Conservation (phyloP, 2,797 vertebrate genomes). For the Lates japonicus region DNA sequence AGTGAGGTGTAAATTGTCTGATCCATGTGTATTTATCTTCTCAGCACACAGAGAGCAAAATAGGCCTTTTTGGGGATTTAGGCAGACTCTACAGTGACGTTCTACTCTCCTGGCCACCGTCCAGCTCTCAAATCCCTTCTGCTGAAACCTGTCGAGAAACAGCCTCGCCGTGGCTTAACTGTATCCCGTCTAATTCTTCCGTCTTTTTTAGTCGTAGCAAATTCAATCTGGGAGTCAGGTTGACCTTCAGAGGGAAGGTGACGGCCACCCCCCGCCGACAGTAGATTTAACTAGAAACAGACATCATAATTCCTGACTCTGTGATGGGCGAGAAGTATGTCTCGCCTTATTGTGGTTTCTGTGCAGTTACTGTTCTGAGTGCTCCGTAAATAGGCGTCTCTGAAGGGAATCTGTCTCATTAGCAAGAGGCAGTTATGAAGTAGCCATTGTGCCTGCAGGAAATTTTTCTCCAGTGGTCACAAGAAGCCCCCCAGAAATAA, state of each 20-base stretch:
- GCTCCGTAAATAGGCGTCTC: constrained; percentile 61
- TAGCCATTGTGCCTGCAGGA: constrained; percentile 52
- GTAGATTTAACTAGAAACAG: constrained; percentile 11
- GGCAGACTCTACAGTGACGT: constrained; percentile 9
- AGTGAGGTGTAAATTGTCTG: constrained; percentile 70
- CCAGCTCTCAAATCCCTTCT: constrained; percentile 61
- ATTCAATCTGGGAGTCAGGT: constrained; percentile 44
- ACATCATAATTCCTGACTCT: constrained; percentile 3
- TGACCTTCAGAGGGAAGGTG: constrained; percentile 55
- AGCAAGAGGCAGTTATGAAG: constrained; percentile 55
- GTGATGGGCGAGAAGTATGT: constrained; percentile 10
- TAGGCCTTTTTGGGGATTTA: constrained; percentile 38
- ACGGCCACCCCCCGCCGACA: constrained; percentile 1
- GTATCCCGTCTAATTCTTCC: constrained; percentile 25
- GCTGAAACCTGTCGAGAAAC: constrained; percentile 52
- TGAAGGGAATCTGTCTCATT: constrained; percentile 72
- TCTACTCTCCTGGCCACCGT: constrained; percentile 48
- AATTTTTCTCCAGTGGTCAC: constrained; percentile 54
- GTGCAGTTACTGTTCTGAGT: constrained; percentile 39
- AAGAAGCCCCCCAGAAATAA: constrained; percentile 39
- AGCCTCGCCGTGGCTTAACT: constrained; percentile 24
- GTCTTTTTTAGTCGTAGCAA: constrained; percentile 43
- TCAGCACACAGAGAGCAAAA: constrained; percentile 46
- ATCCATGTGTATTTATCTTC: constrained; percentile 66
- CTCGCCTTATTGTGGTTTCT: constrained; percentile 39